Conservation (phyloP, 2,797 vertebrate species). For the Crocidura indochinensis region DNA sequence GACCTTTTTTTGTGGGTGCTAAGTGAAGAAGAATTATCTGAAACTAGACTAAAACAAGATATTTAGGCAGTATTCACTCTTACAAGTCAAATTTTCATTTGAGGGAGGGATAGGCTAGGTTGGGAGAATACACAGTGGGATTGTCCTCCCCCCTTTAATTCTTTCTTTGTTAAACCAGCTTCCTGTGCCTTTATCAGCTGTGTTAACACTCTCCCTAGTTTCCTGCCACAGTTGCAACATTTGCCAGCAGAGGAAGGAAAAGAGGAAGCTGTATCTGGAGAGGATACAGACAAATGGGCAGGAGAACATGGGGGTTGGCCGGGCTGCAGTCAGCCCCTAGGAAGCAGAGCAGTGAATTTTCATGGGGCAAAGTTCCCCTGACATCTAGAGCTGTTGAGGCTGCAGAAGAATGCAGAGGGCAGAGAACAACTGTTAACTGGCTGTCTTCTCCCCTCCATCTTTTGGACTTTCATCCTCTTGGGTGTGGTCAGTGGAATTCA, state of each 20-base stretch:
- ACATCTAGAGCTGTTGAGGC: neutral
- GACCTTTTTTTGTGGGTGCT: neutral
- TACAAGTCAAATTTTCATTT: neutral
- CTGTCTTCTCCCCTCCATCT: neutral
- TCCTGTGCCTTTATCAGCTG: conserved; percentile 79
- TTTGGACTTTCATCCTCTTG: neutral
- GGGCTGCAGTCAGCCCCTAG: neutral
- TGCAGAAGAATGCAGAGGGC: neutral
- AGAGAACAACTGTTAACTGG: neutral
- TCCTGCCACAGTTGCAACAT: conserved; percentile 74
- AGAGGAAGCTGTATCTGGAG: conserved; percentile 71
- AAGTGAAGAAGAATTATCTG: neutral
- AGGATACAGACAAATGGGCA: conserved; percentile 4
- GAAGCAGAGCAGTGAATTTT: neutral
- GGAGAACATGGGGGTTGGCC: neutral
- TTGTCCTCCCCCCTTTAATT: neutral
- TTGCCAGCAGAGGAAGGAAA: conserved; percentile 69
- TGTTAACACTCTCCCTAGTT: conserved; percentile 56
- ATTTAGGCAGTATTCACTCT: neutral
- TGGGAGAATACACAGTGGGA: conserved; percentile 12
- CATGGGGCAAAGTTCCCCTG: conserved; percentile 1
- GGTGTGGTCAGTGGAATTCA: neutral
- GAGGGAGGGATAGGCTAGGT: conserved; percentile 23
- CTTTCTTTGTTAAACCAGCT: conserved; percentile 64
- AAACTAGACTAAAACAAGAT: neutral